Evolutionary conservation across 2,888 invertebrate genomes (phyloP), one percentile per base, ranked within the genome.

Genomic region (Neria commutata): DNA sequence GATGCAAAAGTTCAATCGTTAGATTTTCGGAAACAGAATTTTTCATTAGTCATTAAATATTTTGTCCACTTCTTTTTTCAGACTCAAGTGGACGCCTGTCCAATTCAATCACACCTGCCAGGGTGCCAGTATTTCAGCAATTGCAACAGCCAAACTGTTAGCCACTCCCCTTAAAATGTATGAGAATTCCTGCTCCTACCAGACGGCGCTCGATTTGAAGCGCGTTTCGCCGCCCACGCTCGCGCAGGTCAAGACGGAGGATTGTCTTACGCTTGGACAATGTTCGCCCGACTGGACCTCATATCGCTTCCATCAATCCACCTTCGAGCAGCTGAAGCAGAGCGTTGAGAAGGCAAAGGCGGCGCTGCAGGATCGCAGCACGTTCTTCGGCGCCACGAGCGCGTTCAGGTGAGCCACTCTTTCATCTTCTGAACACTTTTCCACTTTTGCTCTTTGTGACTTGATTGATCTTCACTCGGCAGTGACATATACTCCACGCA

Each of bases 151-250:
- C 14, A 50, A 47, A 51, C 40, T 37, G n/a, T 47, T 23, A 11
- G 19, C 55, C 59, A 51, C 54, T 10, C n/a, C 40, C 5, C 24
- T 16, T 47, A 66, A 70, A 66, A 94, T 94, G 94, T 94, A 94
- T 88, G 94, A 94, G 86, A 93, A 93, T 84, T 93, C 93, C 78
- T 94, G 94, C 85, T 94, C 93, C 82, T 94, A 94, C 84, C 92
- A 92, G 80, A 90, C 90, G 81, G 91, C 91, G 76, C 83, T 91
- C 74, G 91, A 91, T 83, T 84, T 91, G 73, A 91, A 91, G 81
- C 85, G 90, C 72, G 86, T 88, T 67, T 86, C 89, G 63, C 82
- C 82, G 66, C 79, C 76, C 40, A 73, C 78, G 64, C 72, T 77
- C 68, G 79, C 78, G 51, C 83, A 77, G 67, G 81, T 82, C 58